Percentiles rank a stretch among this genome's conserved stretches.
Conservation (phyloP, 2,888 invertebrate genomes). For the Epirrita christyi region DNA sequence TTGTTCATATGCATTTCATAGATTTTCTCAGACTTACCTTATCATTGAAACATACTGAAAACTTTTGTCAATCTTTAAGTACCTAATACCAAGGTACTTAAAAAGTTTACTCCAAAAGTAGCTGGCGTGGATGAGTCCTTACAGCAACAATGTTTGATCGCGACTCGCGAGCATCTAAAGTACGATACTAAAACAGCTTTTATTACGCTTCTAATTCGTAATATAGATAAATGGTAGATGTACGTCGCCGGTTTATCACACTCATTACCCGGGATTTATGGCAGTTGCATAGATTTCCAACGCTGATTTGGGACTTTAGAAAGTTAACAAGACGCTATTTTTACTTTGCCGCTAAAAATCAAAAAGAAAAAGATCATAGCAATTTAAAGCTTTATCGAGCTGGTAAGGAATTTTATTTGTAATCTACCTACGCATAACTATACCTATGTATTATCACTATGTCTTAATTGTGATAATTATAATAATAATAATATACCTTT, state of each 20-base stretch:
- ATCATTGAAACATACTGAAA: too few species aligned
- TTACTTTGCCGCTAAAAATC: constrained; percentile 4
- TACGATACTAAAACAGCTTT: constrained; percentile 31
- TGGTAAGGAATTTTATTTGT: neutral
- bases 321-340: constrained; percentile 3
- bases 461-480: too few species aligned
- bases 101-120: neutral
- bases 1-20: too few species aligned
- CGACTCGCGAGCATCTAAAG: constrained; percentile 28
- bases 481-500: too few species aligned
- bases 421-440: too few species aligned
- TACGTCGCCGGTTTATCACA: constrained; percentile 29
- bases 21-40: too few species aligned
- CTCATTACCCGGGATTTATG: constrained; percentile 20
- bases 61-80: neutral
- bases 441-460: too few species aligned
- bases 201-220: constrained; percentile 32
- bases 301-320: constrained; percentile 16
- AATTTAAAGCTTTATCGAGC: constrained; percentile 1
- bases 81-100: neutral
- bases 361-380: neutral
- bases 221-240: constrained; percentile 31
- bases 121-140: constrained; percentile 11
- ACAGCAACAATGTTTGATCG: constrained; percentile 30
- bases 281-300: constrained; percentile 26